Conservation (phyloP, 2,797 vertebrate species). For the Enteromius treurensis region DNA sequence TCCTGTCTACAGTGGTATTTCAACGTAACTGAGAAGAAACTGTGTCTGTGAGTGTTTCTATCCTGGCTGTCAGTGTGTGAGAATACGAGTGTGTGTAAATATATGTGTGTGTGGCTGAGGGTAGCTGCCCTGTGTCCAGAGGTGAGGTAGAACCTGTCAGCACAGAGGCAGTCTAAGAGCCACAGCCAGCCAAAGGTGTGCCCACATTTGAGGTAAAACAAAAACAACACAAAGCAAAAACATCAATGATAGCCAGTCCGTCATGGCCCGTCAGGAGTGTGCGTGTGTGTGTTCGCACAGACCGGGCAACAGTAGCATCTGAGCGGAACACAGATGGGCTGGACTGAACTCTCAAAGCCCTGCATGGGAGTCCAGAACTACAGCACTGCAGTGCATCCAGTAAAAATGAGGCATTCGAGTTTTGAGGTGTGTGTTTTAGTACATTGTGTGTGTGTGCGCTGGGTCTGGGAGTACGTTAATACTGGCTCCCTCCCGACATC, state of each 20-base stretch:
- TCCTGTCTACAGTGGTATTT: conserved; percentile 82
- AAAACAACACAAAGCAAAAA: conserved; percentile 45
- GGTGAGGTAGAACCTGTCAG: conserved; percentile 85
- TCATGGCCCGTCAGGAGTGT: conserved; percentile 40
- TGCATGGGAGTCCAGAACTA: conserved; percentile 71
- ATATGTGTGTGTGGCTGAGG: conserved; percentile 69
- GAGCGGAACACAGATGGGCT: conserved; percentile 49
- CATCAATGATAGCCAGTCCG: conserved; percentile 48
- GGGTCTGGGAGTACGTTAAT: conserved; percentile 48
- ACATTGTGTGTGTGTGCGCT: conserved; percentile 44
- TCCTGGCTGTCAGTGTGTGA: conserved; percentile 63
- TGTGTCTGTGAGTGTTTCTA: conserved; percentile 46
- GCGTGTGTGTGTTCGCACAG: conserved; percentile 34
- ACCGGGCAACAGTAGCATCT: conserved; percentile 52
- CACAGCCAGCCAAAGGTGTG: conserved; percentile 78
- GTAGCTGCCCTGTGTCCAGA: conserved; percentile 82
- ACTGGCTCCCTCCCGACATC: conserved; percentile 39
- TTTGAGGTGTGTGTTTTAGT: conserved; percentile 66
- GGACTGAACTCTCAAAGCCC: conserved; percentile 66
- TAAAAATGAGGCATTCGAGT: conserved; percentile 82
- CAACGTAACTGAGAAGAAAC: conserved; percentile 69
- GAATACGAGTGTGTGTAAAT: conserved; percentile 50
- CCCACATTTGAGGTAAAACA: conserved; percentile 82
- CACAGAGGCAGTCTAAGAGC: conserved; percentile 75
- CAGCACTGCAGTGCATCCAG: conserved; percentile 73